phyloP scores from a whole-genome alignment of 1,140 invertebrate species.

The Whitmania pigra region DNA sequence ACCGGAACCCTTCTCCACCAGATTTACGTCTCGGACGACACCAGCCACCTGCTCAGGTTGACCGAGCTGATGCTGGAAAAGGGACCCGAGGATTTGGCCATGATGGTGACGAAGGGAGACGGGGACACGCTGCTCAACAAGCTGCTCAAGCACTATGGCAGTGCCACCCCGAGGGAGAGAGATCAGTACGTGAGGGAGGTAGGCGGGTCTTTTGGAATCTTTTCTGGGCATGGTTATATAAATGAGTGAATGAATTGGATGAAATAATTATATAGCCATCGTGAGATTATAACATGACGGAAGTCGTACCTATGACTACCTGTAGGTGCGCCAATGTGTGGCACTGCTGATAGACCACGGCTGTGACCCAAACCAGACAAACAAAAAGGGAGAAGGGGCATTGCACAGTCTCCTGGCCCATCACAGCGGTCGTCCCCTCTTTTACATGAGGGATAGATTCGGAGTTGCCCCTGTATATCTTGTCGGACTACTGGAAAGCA shows the following conservation, averaged over 20 bases:
- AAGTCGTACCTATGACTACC: background rate
- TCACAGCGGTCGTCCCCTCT: constrained; percentile 23
- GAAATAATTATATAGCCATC: background rate
- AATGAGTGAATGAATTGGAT: too few relatives aligned
- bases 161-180: constrained; percentile 21
- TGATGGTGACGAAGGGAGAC: constrained; percentile 21
- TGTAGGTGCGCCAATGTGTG: constrained; percentile 15
- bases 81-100: constrained; percentile 22
- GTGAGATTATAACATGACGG: background rate
- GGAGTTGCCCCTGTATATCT: constrained; percentile 23
- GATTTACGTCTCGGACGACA: constrained; percentile 24
- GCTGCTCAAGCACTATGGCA: constrained; percentile 25
- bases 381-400: constrained; percentile 25
- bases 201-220: constrained; percentile 2
- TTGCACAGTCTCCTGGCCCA: constrained; percentile 24
- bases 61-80: constrained; percentile 25
- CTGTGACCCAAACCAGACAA: constrained; percentile 23
- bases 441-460: constrained; percentile 25
- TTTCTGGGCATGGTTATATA: too few relatives aligned
- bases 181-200: constrained; percentile 24
- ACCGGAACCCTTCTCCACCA: constrained; percentile 22
- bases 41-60: constrained; percentile 16
- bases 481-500: constrained; percentile 20
- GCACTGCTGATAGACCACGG: constrained; percentile 21
- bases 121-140: constrained; percentile 25